Base-by-base conservation (phyloP, 1,140 invertebrate genomes). In the Dendrolimus punctatus region DNA sequence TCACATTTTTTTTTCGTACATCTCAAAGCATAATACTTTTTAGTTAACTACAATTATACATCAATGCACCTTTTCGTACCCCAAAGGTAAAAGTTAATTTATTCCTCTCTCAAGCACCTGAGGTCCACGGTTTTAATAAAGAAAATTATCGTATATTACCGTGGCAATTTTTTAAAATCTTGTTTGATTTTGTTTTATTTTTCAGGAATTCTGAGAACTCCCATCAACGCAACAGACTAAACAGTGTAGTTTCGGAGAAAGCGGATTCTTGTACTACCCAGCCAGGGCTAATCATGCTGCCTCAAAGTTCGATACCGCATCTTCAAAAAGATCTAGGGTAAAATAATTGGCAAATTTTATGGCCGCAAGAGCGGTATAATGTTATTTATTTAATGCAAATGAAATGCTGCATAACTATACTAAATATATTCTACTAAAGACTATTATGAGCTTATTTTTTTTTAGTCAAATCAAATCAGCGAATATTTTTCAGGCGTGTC, bases 271-370 rank as follows among this genome's bases (percentile, higher is more conserved):
- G 68, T 5, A 57, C 64, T 9, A 66, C 71, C 9, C 80, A 82
- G 48, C 80, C 82, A 5, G 82, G 82, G 0, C 51, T 85, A 23
- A 61, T 85, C 9, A 70, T 83, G 55, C 54, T 85, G 41, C 82
- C 82, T 7, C 82, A 85, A 59, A 71, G 69, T 47, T 77, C 81
- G 8, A 68, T 75, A 10, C 60, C 70, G 8, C 69, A 81, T 46
- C 51, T 78, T 47, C 81, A 81, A 39, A 85, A 83, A 61, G 80
- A 85, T 50, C 63, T 72, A 55, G 68, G 68, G 79, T 84, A 67
- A 6, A n/a, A n/a, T 7, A 42, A 4, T 39, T 36, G n/a, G 6
- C 8, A 7, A 53, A 45, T 10, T 37, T 6, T 46, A 8, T 2
- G 8, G 43, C 40, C 7, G 6, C n/a, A 4, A 10, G 6, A 6